Evolutionary conservation across 2,888 invertebrate species (phyloP).

Genomic region (Balanococcus diminutus): DNA sequence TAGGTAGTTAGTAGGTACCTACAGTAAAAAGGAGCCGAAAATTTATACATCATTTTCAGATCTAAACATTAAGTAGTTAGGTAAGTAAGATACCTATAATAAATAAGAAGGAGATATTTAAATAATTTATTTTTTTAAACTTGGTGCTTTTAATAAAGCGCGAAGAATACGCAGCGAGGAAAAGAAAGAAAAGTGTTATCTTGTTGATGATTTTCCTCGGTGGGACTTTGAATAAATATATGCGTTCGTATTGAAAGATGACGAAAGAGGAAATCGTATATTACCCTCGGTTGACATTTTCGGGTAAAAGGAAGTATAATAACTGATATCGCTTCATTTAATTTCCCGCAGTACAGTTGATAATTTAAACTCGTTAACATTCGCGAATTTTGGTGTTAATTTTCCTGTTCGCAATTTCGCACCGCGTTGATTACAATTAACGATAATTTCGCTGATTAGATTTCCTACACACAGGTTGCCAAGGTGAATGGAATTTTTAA

Average conservation of each 20-base stretch:
- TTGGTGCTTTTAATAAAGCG: not conserved
- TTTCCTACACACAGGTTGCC: not conserved
- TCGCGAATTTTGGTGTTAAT: not conserved
- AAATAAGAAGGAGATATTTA: not conserved
- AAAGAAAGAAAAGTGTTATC: not conserved
- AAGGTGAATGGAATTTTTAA: not conserved
- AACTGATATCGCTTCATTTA: slow-evolving; percentile 18
- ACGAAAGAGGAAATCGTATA: not conserved
- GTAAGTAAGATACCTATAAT: too few species aligned
- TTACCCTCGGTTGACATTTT: not conserved
- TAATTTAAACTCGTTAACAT: slow-evolving; percentile 28
- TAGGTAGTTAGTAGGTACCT: too few species aligned
- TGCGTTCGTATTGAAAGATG: not conserved
- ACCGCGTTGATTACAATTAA: not conserved
- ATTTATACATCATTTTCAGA: too few species aligned
- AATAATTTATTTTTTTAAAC: not conserved
- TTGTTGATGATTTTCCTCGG: not conserved
- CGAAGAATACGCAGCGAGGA: not conserved
- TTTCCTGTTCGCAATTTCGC: not conserved
- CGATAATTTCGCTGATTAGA: not conserved
- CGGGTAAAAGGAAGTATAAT: not conserved
- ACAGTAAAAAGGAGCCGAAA: too few species aligned
- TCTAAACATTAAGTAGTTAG: too few species aligned
- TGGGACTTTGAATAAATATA: not conserved
- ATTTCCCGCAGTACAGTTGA: not conserved